A percentile compares a stretch with the other conserved stretches of the same genome.
These are phyloP conservation scores for Haliaeetus leucogaster DNA, from an alignment of 2,113 vertebrate species.

Conservation along the genomic window DNA sequence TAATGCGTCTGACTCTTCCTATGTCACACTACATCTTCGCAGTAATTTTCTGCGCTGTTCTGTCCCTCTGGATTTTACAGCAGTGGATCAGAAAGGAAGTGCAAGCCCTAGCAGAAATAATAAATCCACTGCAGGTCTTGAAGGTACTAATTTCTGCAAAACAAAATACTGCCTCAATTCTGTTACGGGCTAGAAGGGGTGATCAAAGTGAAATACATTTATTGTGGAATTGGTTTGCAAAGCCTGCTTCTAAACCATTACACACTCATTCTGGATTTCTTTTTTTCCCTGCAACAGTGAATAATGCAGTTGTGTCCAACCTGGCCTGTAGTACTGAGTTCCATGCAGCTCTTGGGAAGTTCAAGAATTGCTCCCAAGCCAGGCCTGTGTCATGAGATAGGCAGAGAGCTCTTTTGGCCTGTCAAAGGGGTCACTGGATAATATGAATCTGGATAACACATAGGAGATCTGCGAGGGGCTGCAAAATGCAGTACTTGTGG, in stretches of 20 bases:
- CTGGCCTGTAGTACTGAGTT: background rate
- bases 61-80: constrained; percentile 68
- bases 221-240: constrained; percentile 52
- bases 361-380: background rate
- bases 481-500: accelerated
- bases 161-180: constrained; percentile 61
- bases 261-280: background rate
- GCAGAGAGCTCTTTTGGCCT: background rate
- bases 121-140: constrained; percentile 67
- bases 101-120: constrained; percentile 64
- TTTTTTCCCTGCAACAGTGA: background rate
- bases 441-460: background rate
- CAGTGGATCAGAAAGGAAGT: constrained; percentile 62
- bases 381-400: background rate
- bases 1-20: constrained; percentile 56
- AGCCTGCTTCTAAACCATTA: constrained; percentile 22
- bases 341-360: background rate
- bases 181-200: constrained; percentile 37
- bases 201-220: constrained; percentile 63
- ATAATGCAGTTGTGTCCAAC: background rate
- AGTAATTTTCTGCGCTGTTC: constrained; percentile 53
- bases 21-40: constrained; percentile 63
- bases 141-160: constrained; percentile 62
- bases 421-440: background rate
- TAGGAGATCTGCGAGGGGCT: background rate